Evolutionary conservation across 2,113 vertebrate genomes (phyloP), one percentile per base, ranked within the genome.

Genomic region (Dendrocopos noguchii): DNA sequence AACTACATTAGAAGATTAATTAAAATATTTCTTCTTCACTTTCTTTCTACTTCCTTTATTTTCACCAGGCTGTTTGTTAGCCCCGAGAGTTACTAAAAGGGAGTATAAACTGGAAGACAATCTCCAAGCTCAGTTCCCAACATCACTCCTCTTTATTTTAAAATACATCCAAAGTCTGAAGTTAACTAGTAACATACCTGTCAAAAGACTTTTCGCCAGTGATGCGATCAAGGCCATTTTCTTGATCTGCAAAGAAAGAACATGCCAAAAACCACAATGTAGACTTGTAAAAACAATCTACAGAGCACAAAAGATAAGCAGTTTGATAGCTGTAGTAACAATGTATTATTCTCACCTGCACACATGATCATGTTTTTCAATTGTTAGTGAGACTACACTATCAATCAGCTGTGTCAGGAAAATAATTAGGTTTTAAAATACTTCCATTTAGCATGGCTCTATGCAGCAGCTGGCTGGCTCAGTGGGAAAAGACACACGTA

Each of bases 191-290:
- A 52, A 93, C 97, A 53, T 97, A 98, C 97, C 7, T 12, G 19
- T 72, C 44, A 4, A 46, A 15, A 55, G 24, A 1, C 0, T 52
- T 50, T 76, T 96, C 86, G 50, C 95, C 93, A 50, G 9, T 4
- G 9, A 18, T 0, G 7, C 67, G 7, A 52, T 94, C 88, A 19
- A 9, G 15, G 78, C 12, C 33, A 59, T 42, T 71, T 84, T 94
- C 91, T 94, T 97, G 33, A 88, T 13, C 98, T 98, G 80, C 22
- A 95, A 94, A 96, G 80, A 81, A 95, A 95, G 31, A 92, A 67
- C 1, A 0, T 56, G 46, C 88, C 39, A 47, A 85, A 57, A 63
- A 39, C 6, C 31, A 5, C 12, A 82, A 50, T 6, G 28, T 18
- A 78, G 18, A 65, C 28, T 66, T 71, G 28, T 4, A 27, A 81